Evolutionary conservation across 2,797 vertebrate species (phyloP).

Genomic region (Trachops cirrhosus): DNA sequence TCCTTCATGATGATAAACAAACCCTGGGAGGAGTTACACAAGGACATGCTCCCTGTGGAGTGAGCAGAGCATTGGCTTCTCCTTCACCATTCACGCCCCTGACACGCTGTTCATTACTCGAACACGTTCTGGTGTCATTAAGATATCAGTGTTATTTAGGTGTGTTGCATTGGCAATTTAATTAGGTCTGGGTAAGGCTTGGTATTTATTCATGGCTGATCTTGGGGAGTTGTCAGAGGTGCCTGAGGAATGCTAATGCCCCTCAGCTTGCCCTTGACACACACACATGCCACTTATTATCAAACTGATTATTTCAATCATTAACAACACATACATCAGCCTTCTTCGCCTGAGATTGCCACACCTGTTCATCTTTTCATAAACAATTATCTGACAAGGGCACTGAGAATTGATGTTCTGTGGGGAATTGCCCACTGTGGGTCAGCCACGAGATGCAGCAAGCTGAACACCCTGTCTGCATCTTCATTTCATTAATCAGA

Average conservation of each 20-base stretch:
- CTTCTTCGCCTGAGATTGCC: conserved; percentile 77
- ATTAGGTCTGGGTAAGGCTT: conserved; percentile 83
- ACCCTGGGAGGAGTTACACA: background rate
- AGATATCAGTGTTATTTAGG: conserved; percentile 85
- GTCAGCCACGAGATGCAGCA: conserved; percentile 63
- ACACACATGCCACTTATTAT: conserved; percentile 80
- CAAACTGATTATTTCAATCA: conserved; percentile 85
- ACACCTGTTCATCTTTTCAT: conserved; percentile 82
- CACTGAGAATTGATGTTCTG: conserved; percentile 71
- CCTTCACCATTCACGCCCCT: background rate
- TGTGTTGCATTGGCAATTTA: conserved; percentile 84
- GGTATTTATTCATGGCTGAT: conserved; percentile 82
- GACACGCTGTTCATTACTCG: conserved; percentile 67
- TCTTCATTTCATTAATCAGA: conserved; percentile 82
- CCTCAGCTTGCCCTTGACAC: conserved; percentile 76
- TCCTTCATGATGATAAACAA: background rate
- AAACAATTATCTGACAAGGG: conserved; percentile 84
- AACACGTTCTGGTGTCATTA: conserved; percentile 81
- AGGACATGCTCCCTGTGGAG: background rate
- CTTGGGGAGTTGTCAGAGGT: conserved; percentile 76
- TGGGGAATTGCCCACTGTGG: conserved; percentile 68
- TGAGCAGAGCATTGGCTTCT: rapidly evolving
- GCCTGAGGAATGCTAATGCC: conserved; percentile 82
- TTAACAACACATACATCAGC: conserved; percentile 85
- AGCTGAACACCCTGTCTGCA: conserved; percentile 25